Evolutionary conservation across 1,140 invertebrate species (phyloP).

Genomic region (Paralvinella palmiformis): DNA sequence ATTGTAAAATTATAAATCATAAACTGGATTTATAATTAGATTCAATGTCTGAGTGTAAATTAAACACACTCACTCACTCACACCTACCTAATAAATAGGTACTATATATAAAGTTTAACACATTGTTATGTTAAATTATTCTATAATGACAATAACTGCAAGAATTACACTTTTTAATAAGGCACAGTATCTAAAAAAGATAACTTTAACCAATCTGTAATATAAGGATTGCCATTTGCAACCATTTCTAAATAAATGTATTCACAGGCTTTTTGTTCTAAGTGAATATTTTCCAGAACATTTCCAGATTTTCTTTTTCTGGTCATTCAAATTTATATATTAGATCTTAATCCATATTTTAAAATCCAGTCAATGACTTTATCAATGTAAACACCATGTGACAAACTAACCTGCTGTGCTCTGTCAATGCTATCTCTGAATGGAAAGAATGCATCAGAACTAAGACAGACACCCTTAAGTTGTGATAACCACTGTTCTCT

Average conservation of each 20-base stretch:
- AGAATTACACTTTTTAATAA: constrained; percentile 9
- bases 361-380: neutral
- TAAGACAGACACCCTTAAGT: constrained; percentile 78
- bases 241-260: neutral
- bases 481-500: constrained; percentile 71
- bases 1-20: neutral
- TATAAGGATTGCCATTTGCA: neutral
- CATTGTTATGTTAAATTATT: neutral
- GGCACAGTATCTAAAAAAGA: neutral
- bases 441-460: constrained; percentile 98
- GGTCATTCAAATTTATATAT: neutral
- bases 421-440: constrained; percentile 97
- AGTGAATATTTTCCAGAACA: too few relatives aligned
- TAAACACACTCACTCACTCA: neutral
- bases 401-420: constrained; percentile 68
- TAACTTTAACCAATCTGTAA: neutral
- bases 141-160: neutral
- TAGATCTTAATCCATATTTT: neutral
- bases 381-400: neutral
- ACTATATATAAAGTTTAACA: neutral
- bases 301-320: too few relatives aligned
- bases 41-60: constrained; percentile 7
- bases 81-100: neutral
- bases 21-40: neutral
- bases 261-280: too few relatives aligned